Evolutionary conservation across 2,888 invertebrate genomes (phyloP).

Genomic region (Yponomeuta cagnagella): DNA sequence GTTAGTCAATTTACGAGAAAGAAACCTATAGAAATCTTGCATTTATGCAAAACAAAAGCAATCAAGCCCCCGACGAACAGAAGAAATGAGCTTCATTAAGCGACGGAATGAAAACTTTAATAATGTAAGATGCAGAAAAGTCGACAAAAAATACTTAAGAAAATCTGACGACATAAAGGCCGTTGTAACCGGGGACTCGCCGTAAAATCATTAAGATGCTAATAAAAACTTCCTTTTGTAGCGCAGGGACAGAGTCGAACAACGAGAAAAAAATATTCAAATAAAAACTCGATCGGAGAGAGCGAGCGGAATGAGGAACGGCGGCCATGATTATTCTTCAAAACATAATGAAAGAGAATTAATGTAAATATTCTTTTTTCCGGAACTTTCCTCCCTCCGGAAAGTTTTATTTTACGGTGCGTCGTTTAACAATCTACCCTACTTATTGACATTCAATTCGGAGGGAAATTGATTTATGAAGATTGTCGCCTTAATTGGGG

Average conservation of each 20-base stretch:
- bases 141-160: constrained; percentile 74
- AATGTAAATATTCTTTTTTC: constrained; percentile 77
- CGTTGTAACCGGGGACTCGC: constrained; percentile 74
- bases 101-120: constrained; percentile 75
- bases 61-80: constrained; percentile 73
- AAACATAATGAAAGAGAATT: constrained; percentile 77
- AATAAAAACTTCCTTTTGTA: constrained; percentile 77
- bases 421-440: constrained; percentile 73
- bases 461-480: constrained; percentile 76
- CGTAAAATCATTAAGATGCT: constrained; percentile 78
- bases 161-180: constrained; percentile 77
- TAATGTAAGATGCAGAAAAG: constrained; percentile 76
- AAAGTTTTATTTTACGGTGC: constrained; percentile 75
- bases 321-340: constrained; percentile 75
- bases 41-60: constrained; percentile 76
- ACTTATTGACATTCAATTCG: constrained; percentile 76
- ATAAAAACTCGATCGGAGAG: constrained; percentile 74
- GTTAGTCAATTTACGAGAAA: constrained; percentile 62
- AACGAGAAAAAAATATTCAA: constrained; percentile 70
- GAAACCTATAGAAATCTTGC: constrained; percentile 73
- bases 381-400: constrained; percentile 69
- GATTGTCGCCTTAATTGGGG: constrained; percentile 73
- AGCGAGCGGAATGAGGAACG: constrained; percentile 53
- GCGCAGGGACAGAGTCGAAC: constrained; percentile 65
- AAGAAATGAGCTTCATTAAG: constrained; percentile 77